These are phyloP conservation scores for Anisognathus igniventris DNA, from an alignment of 2,797 vertebrate species.

Conservation along the genomic window DNA sequence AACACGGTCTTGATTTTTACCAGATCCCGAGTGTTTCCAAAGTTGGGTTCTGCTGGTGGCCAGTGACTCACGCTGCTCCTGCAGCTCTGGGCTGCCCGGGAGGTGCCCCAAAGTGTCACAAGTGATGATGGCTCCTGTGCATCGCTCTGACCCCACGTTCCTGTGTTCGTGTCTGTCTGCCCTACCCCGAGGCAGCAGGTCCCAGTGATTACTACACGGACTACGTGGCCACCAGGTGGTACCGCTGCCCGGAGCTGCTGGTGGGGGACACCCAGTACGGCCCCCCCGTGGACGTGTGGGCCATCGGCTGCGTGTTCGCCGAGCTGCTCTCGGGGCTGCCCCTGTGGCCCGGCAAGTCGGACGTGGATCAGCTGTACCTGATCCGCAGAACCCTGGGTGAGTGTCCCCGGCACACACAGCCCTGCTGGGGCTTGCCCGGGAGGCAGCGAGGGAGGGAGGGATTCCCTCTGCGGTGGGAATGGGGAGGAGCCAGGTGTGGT, in stretches of 20 bases:
- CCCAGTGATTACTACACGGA: conserved; percentile 93
- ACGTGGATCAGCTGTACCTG: conserved; percentile 92
- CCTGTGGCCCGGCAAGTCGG: conserved; percentile 92
- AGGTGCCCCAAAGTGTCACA: not conserved
- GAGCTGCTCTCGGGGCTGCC: conserved; percentile 88
- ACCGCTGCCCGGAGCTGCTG: conserved; percentile 88
- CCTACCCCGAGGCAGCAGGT: conserved; percentile 76
- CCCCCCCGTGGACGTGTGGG: conserved; percentile 92
- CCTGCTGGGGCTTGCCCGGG: accelerated
- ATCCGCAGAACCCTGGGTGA: conserved; percentile 89
- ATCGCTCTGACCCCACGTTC: not conserved
- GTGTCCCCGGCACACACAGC: not conserved
- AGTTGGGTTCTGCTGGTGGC: not conserved
- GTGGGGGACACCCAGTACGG: conserved; percentile 94
- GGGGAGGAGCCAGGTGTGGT: not conserved
- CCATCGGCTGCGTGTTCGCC: conserved; percentile 90
- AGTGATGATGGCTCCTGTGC: accelerated
- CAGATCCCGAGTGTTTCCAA: not conserved
- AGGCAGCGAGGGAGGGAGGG: not conserved
- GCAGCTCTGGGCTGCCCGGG: not conserved
- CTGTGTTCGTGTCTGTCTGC: not conserved
- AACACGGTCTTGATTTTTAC: not conserved
- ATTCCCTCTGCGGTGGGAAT: not conserved
- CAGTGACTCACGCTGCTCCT: not conserved
- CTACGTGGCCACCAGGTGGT: conserved; percentile 95